phyloP scores from a whole-genome alignment of 2,888 invertebrate species.

The Pristionchus japonicus region DNA sequence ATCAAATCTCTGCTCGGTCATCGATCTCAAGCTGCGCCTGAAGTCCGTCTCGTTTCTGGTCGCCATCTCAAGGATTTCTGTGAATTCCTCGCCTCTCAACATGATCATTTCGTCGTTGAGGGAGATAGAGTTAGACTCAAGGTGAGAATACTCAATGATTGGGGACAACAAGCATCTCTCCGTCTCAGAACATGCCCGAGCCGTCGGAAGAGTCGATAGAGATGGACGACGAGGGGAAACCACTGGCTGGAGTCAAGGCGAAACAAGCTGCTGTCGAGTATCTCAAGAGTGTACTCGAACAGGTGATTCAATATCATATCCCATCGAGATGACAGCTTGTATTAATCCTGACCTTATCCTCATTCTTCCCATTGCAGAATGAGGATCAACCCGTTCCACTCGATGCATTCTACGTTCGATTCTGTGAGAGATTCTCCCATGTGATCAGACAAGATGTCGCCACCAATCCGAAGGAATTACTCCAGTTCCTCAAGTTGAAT shows the following conservation, averaged over 20 bases:
- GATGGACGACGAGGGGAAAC: conserved; percentile 73
- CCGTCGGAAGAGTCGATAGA: conserved; percentile 70
- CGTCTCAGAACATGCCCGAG: conserved; percentile 71
- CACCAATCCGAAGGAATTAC: conserved; percentile 89
- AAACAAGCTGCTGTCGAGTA: conserved; percentile 75
- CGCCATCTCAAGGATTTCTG: conserved; percentile 94
- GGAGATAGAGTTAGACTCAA: conserved; percentile 73
- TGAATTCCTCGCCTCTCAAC: conserved; percentile 88
- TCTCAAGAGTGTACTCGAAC: conserved; percentile 70
- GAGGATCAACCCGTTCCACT: conserved; percentile 74
- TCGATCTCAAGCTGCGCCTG: conserved; percentile 90
- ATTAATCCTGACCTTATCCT: too few relatives aligned
- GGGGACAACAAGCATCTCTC: neutral
- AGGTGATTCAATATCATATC: conserved; percentile 51
- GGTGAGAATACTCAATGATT: conserved; percentile 19
- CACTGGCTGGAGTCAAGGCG: conserved; percentile 72
- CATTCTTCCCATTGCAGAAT: conserved; percentile 56
- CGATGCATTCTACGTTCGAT: conserved; percentile 72
- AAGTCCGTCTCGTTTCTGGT: conserved; percentile 94
- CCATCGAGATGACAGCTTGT: too few relatives aligned
- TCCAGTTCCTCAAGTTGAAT: conserved; percentile 91
- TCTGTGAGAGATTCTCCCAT: conserved; percentile 74
- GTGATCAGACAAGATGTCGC: conserved; percentile 81
- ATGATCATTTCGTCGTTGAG: conserved; percentile 86
- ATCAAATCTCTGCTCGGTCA: conserved; percentile 96